phyloP scores from a whole-genome alignment of 1,140 invertebrate species.

The Bombus vancouverensis region DNA sequence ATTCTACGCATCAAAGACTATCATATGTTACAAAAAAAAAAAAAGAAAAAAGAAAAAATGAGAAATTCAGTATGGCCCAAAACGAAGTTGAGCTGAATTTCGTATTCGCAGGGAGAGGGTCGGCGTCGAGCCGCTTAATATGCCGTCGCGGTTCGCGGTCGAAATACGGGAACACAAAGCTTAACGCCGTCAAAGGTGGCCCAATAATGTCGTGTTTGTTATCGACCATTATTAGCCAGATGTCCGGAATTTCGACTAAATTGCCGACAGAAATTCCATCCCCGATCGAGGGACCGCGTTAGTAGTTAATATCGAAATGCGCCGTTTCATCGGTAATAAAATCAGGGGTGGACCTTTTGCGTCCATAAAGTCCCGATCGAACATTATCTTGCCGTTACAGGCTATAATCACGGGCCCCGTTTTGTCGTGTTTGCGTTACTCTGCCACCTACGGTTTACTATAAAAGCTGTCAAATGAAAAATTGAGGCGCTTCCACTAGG shows the following conservation, averaged over 20 bases:
- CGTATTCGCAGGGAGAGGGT: not conserved
- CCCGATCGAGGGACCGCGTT: slow-evolving; percentile 23
- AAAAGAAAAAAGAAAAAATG: not conserved
- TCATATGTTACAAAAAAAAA: not conserved
- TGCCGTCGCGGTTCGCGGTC: slow-evolving; percentile 18
- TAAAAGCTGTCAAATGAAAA: not conserved
- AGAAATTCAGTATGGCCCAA: not conserved
- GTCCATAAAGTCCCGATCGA: slow-evolving; percentile 8
- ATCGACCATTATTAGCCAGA: slow-evolving; percentile 50
- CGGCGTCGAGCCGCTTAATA: slow-evolving; percentile 4
- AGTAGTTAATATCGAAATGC: slow-evolving; percentile 46
- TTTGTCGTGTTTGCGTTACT: not conserved
- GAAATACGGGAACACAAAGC: slow-evolving; percentile 43
- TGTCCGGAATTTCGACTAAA: slow-evolving; percentile 52
- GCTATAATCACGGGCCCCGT: not conserved
- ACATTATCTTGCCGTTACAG: slow-evolving; percentile 27
- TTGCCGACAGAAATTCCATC: slow-evolving; percentile 43
- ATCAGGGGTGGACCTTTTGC: slow-evolving; percentile 25
- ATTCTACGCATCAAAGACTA: not conserved
- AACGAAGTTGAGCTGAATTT: not conserved
- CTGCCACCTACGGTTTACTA: not conserved
- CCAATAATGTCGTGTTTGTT: slow-evolving; percentile 53
- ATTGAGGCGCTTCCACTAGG: not conserved
- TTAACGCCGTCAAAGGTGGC: slow-evolving; percentile 43
- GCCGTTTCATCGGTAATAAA: slow-evolving; percentile 31